Base-by-base conservation (phyloP, 2,113 vertebrate genomes). In the Anarhynchus alexandrinus region DNA sequence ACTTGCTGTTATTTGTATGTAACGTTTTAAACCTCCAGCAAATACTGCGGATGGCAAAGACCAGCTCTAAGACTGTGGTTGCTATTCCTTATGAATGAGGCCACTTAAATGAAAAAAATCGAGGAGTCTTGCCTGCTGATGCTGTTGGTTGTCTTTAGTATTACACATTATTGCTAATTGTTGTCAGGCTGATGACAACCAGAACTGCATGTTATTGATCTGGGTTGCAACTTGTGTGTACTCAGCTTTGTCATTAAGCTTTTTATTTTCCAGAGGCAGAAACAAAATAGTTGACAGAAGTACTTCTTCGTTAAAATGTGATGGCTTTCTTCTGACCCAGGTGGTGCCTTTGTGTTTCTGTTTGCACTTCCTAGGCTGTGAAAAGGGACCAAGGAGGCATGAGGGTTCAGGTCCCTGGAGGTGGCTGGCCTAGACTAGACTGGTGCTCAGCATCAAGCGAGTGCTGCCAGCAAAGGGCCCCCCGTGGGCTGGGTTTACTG, bases 381-480 rank as follows among this genome's bases (percentile, higher is more conserved):
- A 54, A 27, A 43, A 76, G 72, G 57, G 15, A 11, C 42, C 67
- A 11, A 29, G 54, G 82, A 81, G 36, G 47, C 14, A 45, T 65
- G 25, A 86, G 55, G n/a, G 38, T 55, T 83, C 38, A 22, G 32
- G 15, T 66, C 43, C 26, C 25, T 73, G 43, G 32, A 55, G 52
- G 57, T 64, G 55, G 9, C 73, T 61, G 23, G 22, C 32, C n/a
- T 49, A 40, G 30, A 64, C 52, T 20, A 59, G 38, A 2, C 29
- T 30, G 57, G 30, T 42, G 58, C 69, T 83, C 2, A 4, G 38
- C 3, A 0, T n/a, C 22, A 30, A 64, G n/a, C 1, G 1, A 34
- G 20, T 21, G 16, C 36, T 82, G 22, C 20, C 9, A 8, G 11
- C 1, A 2, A 19, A 66, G 54, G 12, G 9, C 8, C 12, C 8